phyloP scores from a whole-genome alignment of 2,888 invertebrate genomes.

The Ophion ventricosus region DNA sequence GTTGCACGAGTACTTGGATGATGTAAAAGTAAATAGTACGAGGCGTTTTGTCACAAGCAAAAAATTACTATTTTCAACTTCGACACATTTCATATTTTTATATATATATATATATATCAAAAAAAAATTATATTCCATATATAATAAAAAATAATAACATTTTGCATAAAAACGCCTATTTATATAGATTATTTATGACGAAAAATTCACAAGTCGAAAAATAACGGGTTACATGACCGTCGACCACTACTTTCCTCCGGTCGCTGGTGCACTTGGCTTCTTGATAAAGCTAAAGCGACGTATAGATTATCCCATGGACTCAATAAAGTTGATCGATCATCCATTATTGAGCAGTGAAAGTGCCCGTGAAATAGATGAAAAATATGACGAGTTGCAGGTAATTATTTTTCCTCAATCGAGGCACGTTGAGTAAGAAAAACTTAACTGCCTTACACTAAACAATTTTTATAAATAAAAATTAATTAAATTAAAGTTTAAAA shows the following conservation, averaged over 20 bases:
- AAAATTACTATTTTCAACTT: background rate
- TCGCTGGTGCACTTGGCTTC: slow-evolving; percentile 90
- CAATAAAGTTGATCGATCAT: slow-evolving; percentile 87
- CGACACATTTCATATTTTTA: background rate
- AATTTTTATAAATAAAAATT: background rate
- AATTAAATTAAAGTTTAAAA: background rate
- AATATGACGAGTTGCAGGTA: slow-evolving; percentile 76
- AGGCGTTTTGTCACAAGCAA: background rate
- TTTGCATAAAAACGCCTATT: background rate
- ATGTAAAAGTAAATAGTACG: slow-evolving; percentile 85
- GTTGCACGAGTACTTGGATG: slow-evolving; percentile 88
- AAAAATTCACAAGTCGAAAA: slow-evolving; percentile 66
- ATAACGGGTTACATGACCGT: slow-evolving; percentile 80
- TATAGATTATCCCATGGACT: slow-evolving; percentile 86
- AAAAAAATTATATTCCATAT: background rate
- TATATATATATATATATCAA: too few relatives aligned
- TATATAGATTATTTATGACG: slow-evolving; percentile 73
- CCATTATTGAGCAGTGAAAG: slow-evolving; percentile 83
- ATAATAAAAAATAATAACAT: slow-evolving; percentile 27
- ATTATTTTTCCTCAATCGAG: slow-evolving; percentile 4
- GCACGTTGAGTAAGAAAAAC: background rate
- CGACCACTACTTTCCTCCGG: slow-evolving; percentile 89
- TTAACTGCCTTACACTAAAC: background rate
- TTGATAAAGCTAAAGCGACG: slow-evolving; percentile 87
- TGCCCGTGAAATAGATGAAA: slow-evolving; percentile 68